phyloP scores from a whole-genome alignment of 2,888 invertebrate genomes.

The Zele albiditarsus region DNA sequence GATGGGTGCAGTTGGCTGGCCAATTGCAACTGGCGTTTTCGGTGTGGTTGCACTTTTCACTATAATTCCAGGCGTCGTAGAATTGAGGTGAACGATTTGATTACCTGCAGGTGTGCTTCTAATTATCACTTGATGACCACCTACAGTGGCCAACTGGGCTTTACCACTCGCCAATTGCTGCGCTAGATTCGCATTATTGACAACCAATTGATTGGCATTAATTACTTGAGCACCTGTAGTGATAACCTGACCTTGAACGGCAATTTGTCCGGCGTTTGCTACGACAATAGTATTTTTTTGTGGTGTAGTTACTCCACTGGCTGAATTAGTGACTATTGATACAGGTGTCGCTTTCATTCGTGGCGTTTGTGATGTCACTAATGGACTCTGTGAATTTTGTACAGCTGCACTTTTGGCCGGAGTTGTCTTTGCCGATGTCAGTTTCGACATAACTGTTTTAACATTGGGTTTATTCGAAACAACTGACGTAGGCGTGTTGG shows the following conservation, averaged over 20 bases:
- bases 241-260: slow-evolving; percentile 69
- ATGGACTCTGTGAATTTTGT: slow-evolving; percentile 58
- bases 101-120: slow-evolving; percentile 81
- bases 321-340: slow-evolving; percentile 49
- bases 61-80: slow-evolving; percentile 63
- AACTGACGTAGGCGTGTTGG: slow-evolving; percentile 51
- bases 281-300: slow-evolving; percentile 66
- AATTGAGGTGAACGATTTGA: slow-evolving; percentile 78
- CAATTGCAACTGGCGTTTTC: slow-evolving; percentile 55
- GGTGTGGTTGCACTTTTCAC: slow-evolving; percentile 62
- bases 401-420: slow-evolving; percentile 59
- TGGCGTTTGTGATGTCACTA: slow-evolving; percentile 51
- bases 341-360: slow-evolving; percentile 56
- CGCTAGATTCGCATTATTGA: slow-evolving; percentile 82
- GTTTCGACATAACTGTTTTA: slow-evolving; percentile 49
- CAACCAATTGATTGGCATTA: slow-evolving; percentile 80
- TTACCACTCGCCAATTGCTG: slow-evolving; percentile 89
- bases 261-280: slow-evolving; percentile 67
- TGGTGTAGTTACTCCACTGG: slow-evolving; percentile 56
- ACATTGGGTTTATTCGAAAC: slow-evolving; percentile 49
- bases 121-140: slow-evolving; percentile 89
- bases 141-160: slow-evolving; percentile 87
- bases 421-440: slow-evolving; percentile 54
- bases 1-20: slow-evolving; percentile 46
- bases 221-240: slow-evolving; percentile 68